Evolutionary conservation across 2,797 vertebrate genomes (phyloP), one percentile per base, ranked within the genome.

Genomic region (Ptychadena robeensis): DNA sequence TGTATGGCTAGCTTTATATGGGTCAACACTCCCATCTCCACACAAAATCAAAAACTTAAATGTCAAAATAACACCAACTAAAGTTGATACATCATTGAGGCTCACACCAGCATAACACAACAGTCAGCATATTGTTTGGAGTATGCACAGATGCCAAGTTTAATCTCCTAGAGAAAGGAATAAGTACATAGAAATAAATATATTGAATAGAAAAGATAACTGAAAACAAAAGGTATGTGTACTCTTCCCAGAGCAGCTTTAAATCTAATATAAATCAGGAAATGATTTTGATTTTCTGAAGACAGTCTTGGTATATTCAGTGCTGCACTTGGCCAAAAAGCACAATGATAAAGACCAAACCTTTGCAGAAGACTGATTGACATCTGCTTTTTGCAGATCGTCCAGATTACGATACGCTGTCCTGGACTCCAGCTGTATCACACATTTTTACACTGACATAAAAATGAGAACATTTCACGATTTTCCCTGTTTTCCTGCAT

Each of bases 371-470:
- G 61, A 3, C 61, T 27, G 32, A 34, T 44, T 44, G 30, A 64
- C 61, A 53, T 53, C 44, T 53, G 44, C 44, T 53, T 53, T 53
- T 53, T 53, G 44, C 44, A 53, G 44, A 53, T 18, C 22, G 44
- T 53, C 44, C 44, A 53, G 22, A 53, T 22, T 18, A 53, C 22
- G 65, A 32, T 30, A 18, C 7, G 18, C 22, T 22, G 44, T 3
- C 15, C 44, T 53, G 44, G 44, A 53, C 44, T 76, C 61, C 73
- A 64, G 61, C 73, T 76, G 31, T 64, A 76, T 35, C 57, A 76
- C 73, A 76, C 61, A 64, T 76, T 76, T 76, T 76, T 76, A 76
- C 61, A 34, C 14, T 76, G 65, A 65, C 35, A 64, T 22, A 76
- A 75, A 53, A 59, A 59, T 74, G 48, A 31, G 32, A 59, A 61